These are phyloP conservation scores for Papilio dardanus DNA, from an alignment of 1,140 invertebrate genomes.

Conservation along the genomic window DNA sequence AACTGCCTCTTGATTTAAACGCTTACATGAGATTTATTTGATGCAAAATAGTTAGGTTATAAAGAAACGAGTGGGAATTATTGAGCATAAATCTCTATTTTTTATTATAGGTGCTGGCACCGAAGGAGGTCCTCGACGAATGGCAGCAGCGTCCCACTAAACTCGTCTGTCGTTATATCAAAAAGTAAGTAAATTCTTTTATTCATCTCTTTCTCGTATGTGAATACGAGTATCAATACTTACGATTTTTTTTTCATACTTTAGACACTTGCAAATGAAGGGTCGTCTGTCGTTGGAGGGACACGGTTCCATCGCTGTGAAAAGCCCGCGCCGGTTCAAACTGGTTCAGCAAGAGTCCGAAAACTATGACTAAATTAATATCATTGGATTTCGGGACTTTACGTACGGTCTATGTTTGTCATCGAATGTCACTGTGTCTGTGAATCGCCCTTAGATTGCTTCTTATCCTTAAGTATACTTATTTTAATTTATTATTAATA, in stretches of 20 bases:
- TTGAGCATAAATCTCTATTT: background rate
- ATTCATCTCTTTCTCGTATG: background rate
- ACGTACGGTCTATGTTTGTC: slow-evolving; percentile 25
- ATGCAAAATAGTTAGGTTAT: too few relatives aligned
- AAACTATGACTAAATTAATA: slow-evolving; percentile 90
- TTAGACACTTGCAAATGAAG: slow-evolving; percentile 87
- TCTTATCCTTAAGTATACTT: background rate
- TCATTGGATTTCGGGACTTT: slow-evolving; percentile 9
- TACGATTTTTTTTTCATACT: slow-evolving; percentile 34
- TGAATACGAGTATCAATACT: background rate
- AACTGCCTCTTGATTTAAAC: too few relatives aligned
- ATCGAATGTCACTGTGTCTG: slow-evolving; percentile 27
- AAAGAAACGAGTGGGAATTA: background rate
- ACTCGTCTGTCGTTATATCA: slow-evolving; percentile 95
- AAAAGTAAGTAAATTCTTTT: slow-evolving; percentile 72
- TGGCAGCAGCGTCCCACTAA: slow-evolving; percentile 96
- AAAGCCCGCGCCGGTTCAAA: slow-evolving; percentile 92
- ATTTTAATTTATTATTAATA: background rate
- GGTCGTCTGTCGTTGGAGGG: slow-evolving; percentile 87
- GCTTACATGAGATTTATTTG: too few relatives aligned
- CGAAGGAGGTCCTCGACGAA: slow-evolving; percentile 95
- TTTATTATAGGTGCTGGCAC: slow-evolving; percentile 87
- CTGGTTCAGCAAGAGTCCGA: slow-evolving; percentile 95
- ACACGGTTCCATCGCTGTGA: slow-evolving; percentile 89
- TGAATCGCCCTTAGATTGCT: background rate